phyloP scores from a whole-genome alignment of 1,140 invertebrate genomes.

The Diachasma alloeum region DNA sequence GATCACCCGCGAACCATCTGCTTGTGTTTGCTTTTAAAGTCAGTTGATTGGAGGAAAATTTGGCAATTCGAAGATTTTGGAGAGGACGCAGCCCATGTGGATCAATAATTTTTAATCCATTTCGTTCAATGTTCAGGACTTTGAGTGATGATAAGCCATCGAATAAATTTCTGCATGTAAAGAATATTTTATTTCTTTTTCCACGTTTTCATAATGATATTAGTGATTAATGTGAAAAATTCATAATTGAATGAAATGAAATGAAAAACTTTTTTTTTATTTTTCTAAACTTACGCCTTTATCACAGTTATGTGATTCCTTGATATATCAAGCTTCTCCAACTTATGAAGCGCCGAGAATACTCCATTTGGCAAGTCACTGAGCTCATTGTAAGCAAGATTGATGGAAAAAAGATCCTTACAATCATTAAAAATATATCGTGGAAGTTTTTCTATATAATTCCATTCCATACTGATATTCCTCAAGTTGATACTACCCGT shows the following conservation, averaged over 20 bases:
- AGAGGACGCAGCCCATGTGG: slow-evolving; percentile 54
- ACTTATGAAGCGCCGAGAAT: slow-evolving; percentile 62
- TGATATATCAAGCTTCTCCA: slow-evolving; percentile 63
- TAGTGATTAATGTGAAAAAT: no score
- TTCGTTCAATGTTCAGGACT: slow-evolving; percentile 59
- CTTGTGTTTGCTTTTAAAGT: slow-evolving; percentile 43
- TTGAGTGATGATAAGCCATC: slow-evolving; percentile 40
- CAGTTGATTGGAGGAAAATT: slow-evolving; percentile 67
- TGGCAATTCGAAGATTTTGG: slow-evolving; percentile 55
- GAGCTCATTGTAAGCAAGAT: slow-evolving; percentile 67
- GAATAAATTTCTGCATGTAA: slow-evolving; percentile 47
- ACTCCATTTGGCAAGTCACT: slow-evolving; percentile 63
- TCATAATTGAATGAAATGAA: no score
- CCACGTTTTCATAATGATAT: no score
- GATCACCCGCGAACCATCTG: slow-evolving; percentile 5
- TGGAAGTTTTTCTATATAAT: slow-evolving; percentile 67
- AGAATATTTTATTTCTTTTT: no score
- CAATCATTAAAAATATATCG: slow-evolving; percentile 68
- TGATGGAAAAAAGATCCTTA: background rate
- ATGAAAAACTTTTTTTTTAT: no score
- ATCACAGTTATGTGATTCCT: slow-evolving; percentile 36
- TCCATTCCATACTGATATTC: slow-evolving; percentile 68
- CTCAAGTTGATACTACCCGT: slow-evolving; percentile 64
- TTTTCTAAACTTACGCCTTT: no score
- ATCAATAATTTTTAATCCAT: slow-evolving; percentile 56